Conservation (phyloP, 2,797 vertebrate genomes). For the Philypnodon macrostomus region DNA sequence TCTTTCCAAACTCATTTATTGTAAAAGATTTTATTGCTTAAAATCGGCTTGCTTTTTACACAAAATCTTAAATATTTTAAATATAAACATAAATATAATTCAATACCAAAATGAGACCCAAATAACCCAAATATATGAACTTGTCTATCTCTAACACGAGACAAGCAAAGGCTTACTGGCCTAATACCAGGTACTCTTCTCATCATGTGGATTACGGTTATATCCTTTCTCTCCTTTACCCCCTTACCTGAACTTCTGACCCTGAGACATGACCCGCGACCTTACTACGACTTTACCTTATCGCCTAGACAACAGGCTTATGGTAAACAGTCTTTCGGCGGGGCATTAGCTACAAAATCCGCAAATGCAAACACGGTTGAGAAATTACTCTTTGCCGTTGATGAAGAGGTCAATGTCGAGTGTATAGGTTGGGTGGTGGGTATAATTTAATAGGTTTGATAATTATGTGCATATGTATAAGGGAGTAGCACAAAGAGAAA, state of each 20-base stretch:
- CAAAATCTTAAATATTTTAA: too few relatives aligned
- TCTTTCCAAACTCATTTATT: neutral
- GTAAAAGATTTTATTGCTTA: too few relatives aligned
- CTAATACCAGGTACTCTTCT: slow-evolving; percentile 60
- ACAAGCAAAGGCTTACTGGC: slow-evolving; percentile 50
- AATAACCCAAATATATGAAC: slow-evolving; percentile 47
- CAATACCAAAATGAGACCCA: too few relatives aligned
- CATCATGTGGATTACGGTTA: slow-evolving; percentile 68
- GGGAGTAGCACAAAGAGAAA: slow-evolving; percentile 18
- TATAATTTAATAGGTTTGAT: slow-evolving; percentile 17
- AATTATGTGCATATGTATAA: slow-evolving; percentile 16
- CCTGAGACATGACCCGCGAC: slow-evolving; percentile 47
- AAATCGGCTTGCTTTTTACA: too few relatives aligned
- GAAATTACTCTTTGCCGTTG: slow-evolving; percentile 54
- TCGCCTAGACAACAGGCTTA: slow-evolving; percentile 63
- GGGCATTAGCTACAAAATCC: slow-evolving; percentile 45
- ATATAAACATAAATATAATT: too few relatives aligned
- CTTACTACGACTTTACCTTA: slow-evolving; percentile 44
- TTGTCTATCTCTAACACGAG: slow-evolving; percentile 40
- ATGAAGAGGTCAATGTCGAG: slow-evolving; percentile 60
- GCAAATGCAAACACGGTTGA: slow-evolving; percentile 50
- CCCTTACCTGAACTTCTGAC: slow-evolving; percentile 51
- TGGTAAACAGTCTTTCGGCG: slow-evolving; percentile 34
- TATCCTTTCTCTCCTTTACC: slow-evolving; percentile 53
- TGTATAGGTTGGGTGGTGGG: slow-evolving; percentile 21